phyloP scores from a whole-genome alignment of 2,113 vertebrate species.

The Xiphophorus hellerii region DNA sequence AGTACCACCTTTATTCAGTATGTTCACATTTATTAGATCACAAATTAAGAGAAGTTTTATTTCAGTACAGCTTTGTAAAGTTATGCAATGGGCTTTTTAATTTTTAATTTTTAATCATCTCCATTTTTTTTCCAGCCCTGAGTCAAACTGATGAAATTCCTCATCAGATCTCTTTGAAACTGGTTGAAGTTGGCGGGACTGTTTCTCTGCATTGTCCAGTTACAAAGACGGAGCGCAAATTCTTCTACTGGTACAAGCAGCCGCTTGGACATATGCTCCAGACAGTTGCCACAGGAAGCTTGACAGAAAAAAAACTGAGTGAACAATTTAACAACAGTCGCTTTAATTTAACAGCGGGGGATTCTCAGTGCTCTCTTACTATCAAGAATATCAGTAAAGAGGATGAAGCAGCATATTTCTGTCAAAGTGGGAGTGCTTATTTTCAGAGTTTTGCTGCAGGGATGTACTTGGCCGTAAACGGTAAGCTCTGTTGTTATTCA shows the following conservation, averaged over 20 bases:
- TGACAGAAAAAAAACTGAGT: fast-evolving
- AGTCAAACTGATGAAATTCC: constrained; percentile 1
- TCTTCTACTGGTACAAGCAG: constrained; percentile 30
- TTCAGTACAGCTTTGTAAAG: neutral
- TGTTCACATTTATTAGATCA: neutral
- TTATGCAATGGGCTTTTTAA: neutral
- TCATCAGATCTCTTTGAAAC: neutral
- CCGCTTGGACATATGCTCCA: constrained; percentile 11
- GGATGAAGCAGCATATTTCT: constrained; percentile 34
- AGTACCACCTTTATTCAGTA: neutral
- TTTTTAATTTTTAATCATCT: neutral
- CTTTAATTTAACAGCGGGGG: neutral
- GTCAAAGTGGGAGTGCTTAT: constrained; percentile 1
- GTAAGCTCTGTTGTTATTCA: neutral
- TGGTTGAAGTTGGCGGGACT: constrained; percentile 9
- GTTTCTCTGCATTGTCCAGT: constrained; percentile 22
- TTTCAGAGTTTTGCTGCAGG: neutral
- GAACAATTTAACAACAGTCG: neutral
- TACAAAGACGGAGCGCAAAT: fast-evolving
- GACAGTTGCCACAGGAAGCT: neutral
- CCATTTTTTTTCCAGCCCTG: neutral
- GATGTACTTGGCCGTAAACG: constrained; percentile 19
- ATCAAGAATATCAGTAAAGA: constrained; percentile 25
- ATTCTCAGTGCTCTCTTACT: fast-evolving
- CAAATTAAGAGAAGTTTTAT: neutral